Base-by-base conservation (phyloP, 2,888 invertebrate species). In the Nymphalis urticae region DNA sequence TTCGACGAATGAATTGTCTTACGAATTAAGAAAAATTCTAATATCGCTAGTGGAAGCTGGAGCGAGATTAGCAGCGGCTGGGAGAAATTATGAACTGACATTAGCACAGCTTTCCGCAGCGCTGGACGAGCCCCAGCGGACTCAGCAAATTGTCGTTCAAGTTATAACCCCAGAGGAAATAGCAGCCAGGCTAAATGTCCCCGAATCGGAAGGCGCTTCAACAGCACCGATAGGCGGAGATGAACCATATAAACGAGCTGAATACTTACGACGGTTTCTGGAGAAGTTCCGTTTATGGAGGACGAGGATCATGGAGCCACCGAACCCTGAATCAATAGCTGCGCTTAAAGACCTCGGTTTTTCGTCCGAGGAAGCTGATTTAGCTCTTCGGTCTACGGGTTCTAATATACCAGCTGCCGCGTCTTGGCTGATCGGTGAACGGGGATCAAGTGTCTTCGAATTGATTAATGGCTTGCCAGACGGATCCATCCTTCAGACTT, bases 11-110 rank as follows among this genome's bases (percentile, higher is more conserved):
- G 92, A 92, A 71, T 66, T 92, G 4, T 87, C 92, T 0, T 88
- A 83, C 48, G 92, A 92, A 68, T 72, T 92, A 50, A 77, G 85
- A 3, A 92, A 92, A 72, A 92, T 92, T 36, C 73, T 92, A 0
- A 92, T 92, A 73, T 91, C 92, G 1, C 73, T 92, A 24, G 86
- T 92, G 42, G 92, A 92, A 80, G 91, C 90, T 0, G 92, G 92
- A 0, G 92, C 92, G 0, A 75, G 88, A 0, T 78, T 92, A 0
- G 92, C 92, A 0, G 91, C 92, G 0, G 84, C 87, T 0, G 90
- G 92, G 0, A 81, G 85, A 4, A 89, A 89, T 72, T 92, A 90
- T 64, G 90, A 90, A 72, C 81, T 83, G 75, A 85, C 90, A 0
- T 68, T 92, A 16, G 84, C 84, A 0, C 89, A 91, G 63, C 73